Evolutionary conservation across 2,797 vertebrate genomes (phyloP).

Genomic region (Malacoraja senta): DNA sequence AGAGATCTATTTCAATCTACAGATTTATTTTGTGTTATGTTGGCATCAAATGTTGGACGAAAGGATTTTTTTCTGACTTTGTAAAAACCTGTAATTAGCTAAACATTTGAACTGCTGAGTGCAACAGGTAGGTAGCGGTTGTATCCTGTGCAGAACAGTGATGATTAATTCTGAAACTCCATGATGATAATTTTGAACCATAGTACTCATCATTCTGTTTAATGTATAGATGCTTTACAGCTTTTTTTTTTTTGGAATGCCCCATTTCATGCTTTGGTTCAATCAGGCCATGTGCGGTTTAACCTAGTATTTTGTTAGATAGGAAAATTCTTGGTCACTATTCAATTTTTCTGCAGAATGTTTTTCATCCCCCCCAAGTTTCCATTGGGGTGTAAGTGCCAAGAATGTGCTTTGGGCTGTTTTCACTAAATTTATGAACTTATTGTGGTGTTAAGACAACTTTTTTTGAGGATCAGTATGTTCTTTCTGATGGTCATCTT

Average conservation of each 20-base stretch:
- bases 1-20: not conserved
- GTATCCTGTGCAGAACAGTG: not conserved
- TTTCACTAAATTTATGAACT: not conserved
- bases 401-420: not conserved
- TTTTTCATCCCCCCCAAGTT: no score
- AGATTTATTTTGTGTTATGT: not conserved
- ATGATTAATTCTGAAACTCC: not conserved
- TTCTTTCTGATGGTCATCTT: not conserved
- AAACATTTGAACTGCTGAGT: not conserved
- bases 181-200: slow-evolving; percentile 3
- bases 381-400: not conserved
- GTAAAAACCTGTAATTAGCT: not conserved
- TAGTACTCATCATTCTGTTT: not conserved
- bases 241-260: not conserved
- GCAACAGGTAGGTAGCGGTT: not conserved
- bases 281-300: not conserved
- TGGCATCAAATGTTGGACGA: not conserved
- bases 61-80: not conserved
- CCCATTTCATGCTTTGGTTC: not conserved
- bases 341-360: not conserved
- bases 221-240: not conserved
- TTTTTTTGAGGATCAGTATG: not conserved
- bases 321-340: not conserved
- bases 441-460: not conserved
- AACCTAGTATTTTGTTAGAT: not conserved